Evolutionary conservation across 2,888 invertebrate species (phyloP).

Genomic region (Heliconius sara): DNA sequence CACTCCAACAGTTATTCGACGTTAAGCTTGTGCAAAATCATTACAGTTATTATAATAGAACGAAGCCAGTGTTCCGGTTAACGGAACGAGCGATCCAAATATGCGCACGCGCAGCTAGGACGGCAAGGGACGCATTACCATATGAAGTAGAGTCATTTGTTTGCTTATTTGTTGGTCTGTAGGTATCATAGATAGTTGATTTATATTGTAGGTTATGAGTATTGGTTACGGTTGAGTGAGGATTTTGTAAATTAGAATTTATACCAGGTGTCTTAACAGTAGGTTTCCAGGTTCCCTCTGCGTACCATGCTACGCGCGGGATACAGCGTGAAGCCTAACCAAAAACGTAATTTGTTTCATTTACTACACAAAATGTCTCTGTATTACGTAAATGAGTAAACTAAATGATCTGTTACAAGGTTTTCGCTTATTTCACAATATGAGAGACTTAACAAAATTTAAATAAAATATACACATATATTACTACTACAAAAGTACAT

Average conservation of each 20-base stretch:
- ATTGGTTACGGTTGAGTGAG: not conserved
- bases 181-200: not conserved
- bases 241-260: not conserved
- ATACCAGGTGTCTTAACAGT: too few species aligned
- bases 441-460: not conserved
- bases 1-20: slow-evolving; percentile 8
- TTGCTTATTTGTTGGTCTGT: slow-evolving; percentile 22
- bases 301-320: too few species aligned
- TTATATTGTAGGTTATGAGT: not conserved
- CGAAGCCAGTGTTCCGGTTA: slow-evolving; percentile 46
- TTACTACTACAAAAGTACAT: not conserved
- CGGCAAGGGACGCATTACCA: slow-evolving; percentile 51
- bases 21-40: slow-evolving; percentile 25
- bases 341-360: too few species aligned
- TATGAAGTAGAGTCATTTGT: slow-evolving; percentile 41
- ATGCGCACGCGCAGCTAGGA: slow-evolving; percentile 47
- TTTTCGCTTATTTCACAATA: not conserved
- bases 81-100: slow-evolving; percentile 49
- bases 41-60: slow-evolving; percentile 38
- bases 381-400: too few species aligned
- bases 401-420: not conserved
- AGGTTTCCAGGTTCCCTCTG: too few species aligned
- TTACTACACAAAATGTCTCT: too few species aligned
- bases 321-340: too few species aligned
- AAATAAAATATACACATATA: too few species aligned